Conservation (phyloP, 1,140 invertebrate species). For the Ceratosolen fusciceps region DNA sequence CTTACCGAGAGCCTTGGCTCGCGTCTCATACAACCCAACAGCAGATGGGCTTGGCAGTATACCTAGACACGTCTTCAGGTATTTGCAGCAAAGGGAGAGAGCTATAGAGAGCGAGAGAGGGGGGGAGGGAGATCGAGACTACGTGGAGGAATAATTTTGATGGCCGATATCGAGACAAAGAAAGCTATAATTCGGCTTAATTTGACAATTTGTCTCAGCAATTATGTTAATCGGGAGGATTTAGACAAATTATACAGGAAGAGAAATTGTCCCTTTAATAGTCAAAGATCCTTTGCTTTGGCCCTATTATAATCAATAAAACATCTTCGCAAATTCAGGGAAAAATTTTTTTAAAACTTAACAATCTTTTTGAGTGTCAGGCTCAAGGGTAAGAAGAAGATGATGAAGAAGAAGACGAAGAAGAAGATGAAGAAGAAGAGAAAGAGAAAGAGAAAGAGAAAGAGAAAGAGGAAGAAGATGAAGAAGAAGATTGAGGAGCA, state of each 20-base stretch:
- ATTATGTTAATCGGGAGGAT: constrained; percentile 36
- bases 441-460: too few relatives aligned
- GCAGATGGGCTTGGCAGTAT: too few relatives aligned
- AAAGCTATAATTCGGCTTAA: constrained; percentile 22
- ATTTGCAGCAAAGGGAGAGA: too few relatives aligned
- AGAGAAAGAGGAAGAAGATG: constrained; percentile 22
- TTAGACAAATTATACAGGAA: constrained; percentile 41
- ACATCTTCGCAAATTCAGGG: constrained; percentile 16
- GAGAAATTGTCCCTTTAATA: constrained; percentile 44
- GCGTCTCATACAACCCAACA: background rate
- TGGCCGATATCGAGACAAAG: constrained; percentile 7
- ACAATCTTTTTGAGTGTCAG: too few relatives aligned
- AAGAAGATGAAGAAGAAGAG: constrained; percentile 43
- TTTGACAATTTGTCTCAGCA: constrained; percentile 25
- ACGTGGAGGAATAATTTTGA: constrained; percentile 15
- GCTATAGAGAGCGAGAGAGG: too few relatives aligned
- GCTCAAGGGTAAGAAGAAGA: too few relatives aligned
- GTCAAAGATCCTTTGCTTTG: constrained; percentile 27
- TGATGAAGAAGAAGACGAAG: constrained; percentile 33
- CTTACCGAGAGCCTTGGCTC: background rate
- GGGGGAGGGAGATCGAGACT: background rate
- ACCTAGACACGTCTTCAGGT: too few relatives aligned
- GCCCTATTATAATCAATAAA: constrained; percentile 30
- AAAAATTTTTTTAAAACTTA: constrained; percentile 10
- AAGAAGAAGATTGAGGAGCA: constrained; percentile 35